A percentile compares a stretch with the other conserved stretches of the same genome.
Conservation (phyloP, 2,888 invertebrate genomes). For the Hirudinaria manillensis region DNA sequence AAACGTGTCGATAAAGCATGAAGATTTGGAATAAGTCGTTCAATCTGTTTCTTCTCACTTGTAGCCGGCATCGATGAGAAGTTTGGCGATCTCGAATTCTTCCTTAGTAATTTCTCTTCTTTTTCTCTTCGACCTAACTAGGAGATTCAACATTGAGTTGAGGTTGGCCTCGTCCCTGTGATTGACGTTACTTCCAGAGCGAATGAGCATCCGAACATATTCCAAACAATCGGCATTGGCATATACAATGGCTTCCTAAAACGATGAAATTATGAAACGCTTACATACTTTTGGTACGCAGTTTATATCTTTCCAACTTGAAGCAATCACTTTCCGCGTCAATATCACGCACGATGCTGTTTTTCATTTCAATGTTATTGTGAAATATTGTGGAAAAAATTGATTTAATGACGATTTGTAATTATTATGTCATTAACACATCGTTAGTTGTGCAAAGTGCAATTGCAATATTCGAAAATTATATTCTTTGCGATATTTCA, state of each 20-base stretch:
- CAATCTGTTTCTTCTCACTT: conserved; percentile 1
- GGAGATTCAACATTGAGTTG: conserved; percentile 34
- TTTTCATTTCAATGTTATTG: too few species aligned
- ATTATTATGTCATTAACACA: too few species aligned
- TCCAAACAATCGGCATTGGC: conserved; percentile 31
- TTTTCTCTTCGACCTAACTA: conserved; percentile 25
- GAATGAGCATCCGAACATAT: conserved; percentile 34
- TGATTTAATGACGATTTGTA: too few species aligned
- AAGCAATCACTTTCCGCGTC: too few species aligned
- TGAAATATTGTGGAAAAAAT: too few species aligned
- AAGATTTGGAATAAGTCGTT: background rate
- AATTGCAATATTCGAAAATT: too few species aligned
- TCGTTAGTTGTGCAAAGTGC: too few species aligned
- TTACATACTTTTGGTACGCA: background rate
- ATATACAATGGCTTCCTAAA: conserved; percentile 36
- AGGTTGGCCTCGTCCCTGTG: conserved; percentile 33
- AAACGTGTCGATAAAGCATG: background rate
- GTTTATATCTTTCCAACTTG: too few species aligned
- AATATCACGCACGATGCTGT: too few species aligned
- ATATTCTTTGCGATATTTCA: too few species aligned
- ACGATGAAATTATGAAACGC: background rate
- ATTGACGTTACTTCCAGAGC: conserved; percentile 34
- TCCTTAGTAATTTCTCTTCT: conserved; percentile 22
- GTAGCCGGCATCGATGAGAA: conserved; percentile 33
- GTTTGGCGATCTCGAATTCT: conserved; percentile 30